A percentile compares a stretch with the other conserved stretches of the same genome.
Conservation (phyloP, 1,140 invertebrate species). For the Lepidostoma basale region DNA sequence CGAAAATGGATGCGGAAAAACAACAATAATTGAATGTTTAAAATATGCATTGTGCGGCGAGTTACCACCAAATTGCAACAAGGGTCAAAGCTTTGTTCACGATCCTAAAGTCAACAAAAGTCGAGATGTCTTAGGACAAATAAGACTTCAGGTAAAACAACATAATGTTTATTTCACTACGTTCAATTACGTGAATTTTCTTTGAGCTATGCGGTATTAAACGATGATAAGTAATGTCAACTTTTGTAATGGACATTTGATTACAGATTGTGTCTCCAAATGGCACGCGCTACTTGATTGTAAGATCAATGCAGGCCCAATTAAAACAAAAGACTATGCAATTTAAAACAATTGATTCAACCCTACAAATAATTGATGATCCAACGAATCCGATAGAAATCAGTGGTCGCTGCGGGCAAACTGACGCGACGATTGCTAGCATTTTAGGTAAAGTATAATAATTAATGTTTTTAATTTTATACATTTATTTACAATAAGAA, state of each 20-base stretch:
- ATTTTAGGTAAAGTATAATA: slow-evolving; percentile 51
- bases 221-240: background rate
- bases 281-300: slow-evolving; percentile 64
- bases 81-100: slow-evolving; percentile 87
- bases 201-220: background rate
- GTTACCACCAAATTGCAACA: slow-evolving; percentile 80
- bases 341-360: slow-evolving; percentile 75
- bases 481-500: background rate
- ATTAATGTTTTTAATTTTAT: background rate
- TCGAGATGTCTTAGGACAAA: slow-evolving; percentile 63
- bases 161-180: background rate
- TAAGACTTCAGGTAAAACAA: slow-evolving; percentile 59
- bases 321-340: slow-evolving; percentile 63
- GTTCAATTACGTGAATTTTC: too few relatives aligned
- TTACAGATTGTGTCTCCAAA: slow-evolving; percentile 66
- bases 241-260: slow-evolving; percentile 36
- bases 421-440: slow-evolving; percentile 56
- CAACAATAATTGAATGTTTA: slow-evolving; percentile 93
- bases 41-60: slow-evolving; percentile 92
- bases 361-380: slow-evolving; percentile 56
- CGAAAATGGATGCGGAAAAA: slow-evolving; percentile 99
- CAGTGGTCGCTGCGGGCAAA: slow-evolving; percentile 57
- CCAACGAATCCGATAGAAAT: slow-evolving; percentile 55
- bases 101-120: slow-evolving; percentile 80
- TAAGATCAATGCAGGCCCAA: slow-evolving; percentile 68